These are phyloP conservation scores for Napeogenes sylphis DNA, from an alignment of 2,888 invertebrate genomes.

Conservation along the genomic window DNA sequence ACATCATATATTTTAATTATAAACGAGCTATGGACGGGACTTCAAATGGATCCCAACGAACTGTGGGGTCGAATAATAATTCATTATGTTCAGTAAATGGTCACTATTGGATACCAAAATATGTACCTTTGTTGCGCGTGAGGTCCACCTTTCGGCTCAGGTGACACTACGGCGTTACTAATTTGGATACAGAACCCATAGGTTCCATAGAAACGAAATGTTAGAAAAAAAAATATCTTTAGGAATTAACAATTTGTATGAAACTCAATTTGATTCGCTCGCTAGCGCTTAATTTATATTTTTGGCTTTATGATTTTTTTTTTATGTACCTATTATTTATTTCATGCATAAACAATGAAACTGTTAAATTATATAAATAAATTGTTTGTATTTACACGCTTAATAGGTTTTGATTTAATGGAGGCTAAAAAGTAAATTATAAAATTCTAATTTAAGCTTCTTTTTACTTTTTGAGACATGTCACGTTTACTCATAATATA, in stretches of 20 bases:
- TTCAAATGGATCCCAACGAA: slow-evolving; percentile 24
- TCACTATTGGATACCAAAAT: slow-evolving; percentile 63
- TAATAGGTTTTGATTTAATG: no score
- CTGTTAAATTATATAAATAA: no score
- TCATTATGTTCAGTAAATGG: slow-evolving; percentile 66
- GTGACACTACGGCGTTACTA: slow-evolving; percentile 71
- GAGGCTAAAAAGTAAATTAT: no score
- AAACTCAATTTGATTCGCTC: slow-evolving; percentile 52
- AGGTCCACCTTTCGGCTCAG: slow-evolving; percentile 69
- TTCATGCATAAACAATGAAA: no score
- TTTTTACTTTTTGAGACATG: no score
- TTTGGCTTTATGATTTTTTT: not conserved
- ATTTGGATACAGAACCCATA: slow-evolving; percentile 44
- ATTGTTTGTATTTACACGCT: no score
- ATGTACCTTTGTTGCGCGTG: slow-evolving; percentile 63
- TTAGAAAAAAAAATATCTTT: slow-evolving; percentile 52
- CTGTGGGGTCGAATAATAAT: slow-evolving; percentile 70
- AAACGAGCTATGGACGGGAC: slow-evolving; percentile 26
- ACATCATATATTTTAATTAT: slow-evolving; percentile 60
- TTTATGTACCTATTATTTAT: not conserved
- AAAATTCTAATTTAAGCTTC: no score
- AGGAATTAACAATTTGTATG: slow-evolving; percentile 52
- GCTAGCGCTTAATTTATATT: slow-evolving; percentile 20
- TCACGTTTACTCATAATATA: not conserved
- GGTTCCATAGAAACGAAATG: slow-evolving; percentile 34